These are phyloP conservation scores for Psettodes erumei DNA, from an alignment of 2,113 vertebrate species.

Conservation along the genomic window DNA sequence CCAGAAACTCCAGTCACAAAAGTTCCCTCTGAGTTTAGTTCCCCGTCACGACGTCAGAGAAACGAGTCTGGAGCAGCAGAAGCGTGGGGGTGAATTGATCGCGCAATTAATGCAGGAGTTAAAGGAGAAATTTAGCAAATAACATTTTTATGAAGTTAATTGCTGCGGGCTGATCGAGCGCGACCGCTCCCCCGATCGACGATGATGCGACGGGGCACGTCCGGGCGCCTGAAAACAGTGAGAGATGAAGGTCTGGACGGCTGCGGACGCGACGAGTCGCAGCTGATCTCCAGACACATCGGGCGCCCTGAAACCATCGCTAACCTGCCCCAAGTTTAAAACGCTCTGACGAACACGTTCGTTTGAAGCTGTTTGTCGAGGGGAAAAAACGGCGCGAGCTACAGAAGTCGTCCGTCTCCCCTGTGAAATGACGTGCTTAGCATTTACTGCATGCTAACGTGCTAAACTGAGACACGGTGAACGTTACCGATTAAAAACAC, in stretches of 20 bases:
- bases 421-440: too few species aligned
- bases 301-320: neutral
- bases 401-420: too few species aligned
- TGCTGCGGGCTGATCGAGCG: constrained; percentile 5
- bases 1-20: neutral
- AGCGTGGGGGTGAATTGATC: constrained; percentile 26
- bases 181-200: constrained; percentile 41
- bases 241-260: constrained; percentile 16
- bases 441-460: too few species aligned
- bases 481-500: too few species aligned
- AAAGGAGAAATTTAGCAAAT: constrained; percentile 34
- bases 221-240: constrained; percentile 6
- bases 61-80: constrained; percentile 17
- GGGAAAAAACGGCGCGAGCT: too few species aligned
- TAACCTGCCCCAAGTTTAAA: neutral
- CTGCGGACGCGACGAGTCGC: constrained; percentile 2
- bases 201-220: constrained; percentile 17
- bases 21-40: constrained; percentile 4
- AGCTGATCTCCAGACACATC: constrained; percentile 12
- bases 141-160: constrained; percentile 33
- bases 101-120: constrained; percentile 32
- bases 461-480: too few species aligned
- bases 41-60: constrained; percentile 24
- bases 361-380: too few species aligned
- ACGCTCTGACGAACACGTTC: neutral